Conservation (phyloP, 2,797 vertebrate genomes). For the Esox lucius region DNA sequence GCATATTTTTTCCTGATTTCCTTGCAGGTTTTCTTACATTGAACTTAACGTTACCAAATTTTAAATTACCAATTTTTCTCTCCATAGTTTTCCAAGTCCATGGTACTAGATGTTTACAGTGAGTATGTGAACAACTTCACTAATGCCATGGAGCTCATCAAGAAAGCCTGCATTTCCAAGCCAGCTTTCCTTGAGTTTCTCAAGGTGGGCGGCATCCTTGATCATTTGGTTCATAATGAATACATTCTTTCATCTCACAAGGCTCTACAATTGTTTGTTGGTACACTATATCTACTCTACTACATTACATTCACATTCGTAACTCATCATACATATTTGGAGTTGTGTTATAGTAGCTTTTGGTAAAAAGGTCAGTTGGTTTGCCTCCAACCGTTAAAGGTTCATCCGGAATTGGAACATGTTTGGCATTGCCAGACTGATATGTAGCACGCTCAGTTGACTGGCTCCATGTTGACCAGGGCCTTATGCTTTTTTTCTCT, state of each 20-base stretch:
- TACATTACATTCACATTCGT: not conserved
- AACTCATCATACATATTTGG: not conserved
- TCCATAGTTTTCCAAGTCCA: slow-evolving; percentile 84
- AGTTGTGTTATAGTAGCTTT: not conserved
- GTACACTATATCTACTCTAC: not conserved
- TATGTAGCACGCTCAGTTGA: not conserved
- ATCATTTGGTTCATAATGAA: not conserved
- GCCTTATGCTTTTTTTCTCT: not conserved
- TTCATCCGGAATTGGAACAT: not conserved
- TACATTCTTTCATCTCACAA: not conserved
- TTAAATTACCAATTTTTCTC: not conserved
- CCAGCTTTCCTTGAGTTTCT: slow-evolving; percentile 87
- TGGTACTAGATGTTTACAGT: slow-evolving; percentile 87
- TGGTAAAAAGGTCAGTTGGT: not conserved
- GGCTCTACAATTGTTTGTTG: not conserved
- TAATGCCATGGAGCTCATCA: slow-evolving; percentile 83
- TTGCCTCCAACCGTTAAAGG: not conserved
- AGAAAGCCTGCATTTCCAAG: slow-evolving; percentile 86
- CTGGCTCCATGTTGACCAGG: not conserved
- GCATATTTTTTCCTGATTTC: not conserved
- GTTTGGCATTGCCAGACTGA: not conserved
- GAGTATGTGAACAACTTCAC: slow-evolving; percentile 91
- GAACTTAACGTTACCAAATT: not conserved
- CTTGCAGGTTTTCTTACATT: not conserved
- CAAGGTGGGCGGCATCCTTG: slow-evolving; percentile 70